Conservation (phyloP, 2,888 invertebrate genomes). For the Tholera decimalis region DNA sequence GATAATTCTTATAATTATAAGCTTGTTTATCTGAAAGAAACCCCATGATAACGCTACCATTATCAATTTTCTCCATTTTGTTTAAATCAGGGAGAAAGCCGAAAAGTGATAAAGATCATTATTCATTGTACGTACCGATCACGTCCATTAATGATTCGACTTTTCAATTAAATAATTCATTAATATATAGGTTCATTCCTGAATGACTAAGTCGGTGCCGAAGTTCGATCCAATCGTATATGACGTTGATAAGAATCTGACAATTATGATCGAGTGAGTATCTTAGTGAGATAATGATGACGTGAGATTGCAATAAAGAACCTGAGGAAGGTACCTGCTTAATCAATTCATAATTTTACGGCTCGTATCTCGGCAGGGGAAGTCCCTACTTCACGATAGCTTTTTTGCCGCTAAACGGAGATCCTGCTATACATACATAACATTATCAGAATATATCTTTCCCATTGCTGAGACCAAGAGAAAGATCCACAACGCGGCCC, state of each 20-base stretch:
- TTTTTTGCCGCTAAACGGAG: not conserved
- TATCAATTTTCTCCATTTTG: not conserved
- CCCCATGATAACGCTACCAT: not conserved
- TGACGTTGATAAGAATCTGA: constrained; percentile 26
- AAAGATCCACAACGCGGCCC: no score
- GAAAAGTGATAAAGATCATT: not conserved
- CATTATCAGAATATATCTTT: no score
- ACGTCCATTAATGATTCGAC: constrained; percentile 2
- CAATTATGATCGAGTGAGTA: constrained; percentile 3
- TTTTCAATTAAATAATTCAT: constrained; percentile 5
- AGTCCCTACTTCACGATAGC: not conserved
- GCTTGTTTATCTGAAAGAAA: not conserved
- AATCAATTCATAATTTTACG: not conserved
- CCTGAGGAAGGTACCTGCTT: not conserved
- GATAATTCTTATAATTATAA: no score
- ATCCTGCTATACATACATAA: no score
- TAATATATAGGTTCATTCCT: constrained; percentile 8
- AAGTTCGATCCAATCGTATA: not conserved
- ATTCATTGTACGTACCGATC: not conserved
- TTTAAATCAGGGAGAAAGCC: not conserved
- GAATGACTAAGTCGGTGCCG: constrained; percentile 1
- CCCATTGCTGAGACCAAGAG: no score
- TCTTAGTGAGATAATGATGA: constrained; percentile 8
- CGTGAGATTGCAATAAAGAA: constrained; percentile 7
- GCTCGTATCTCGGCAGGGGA: constrained; percentile 5